A percentile compares a stretch with the other conserved stretches of the same genome.
Evolutionary conservation across 1,140 invertebrate genomes (phyloP).

Genomic region (Euwallacea similis): DNA sequence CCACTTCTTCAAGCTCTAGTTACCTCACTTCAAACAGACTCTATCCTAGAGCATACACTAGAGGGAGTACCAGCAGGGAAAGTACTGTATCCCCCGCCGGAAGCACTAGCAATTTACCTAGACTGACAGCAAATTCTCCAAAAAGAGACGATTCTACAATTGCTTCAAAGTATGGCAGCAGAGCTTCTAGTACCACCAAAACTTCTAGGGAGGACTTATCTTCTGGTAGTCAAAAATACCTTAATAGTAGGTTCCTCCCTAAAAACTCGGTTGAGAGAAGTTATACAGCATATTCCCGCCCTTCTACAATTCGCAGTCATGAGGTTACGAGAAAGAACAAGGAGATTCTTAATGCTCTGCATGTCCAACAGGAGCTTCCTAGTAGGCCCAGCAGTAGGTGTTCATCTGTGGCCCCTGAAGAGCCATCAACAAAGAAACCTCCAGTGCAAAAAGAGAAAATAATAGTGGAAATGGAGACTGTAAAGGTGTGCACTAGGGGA

Average conservation of each 20-base stretch:
- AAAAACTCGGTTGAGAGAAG: constrained; percentile 53
- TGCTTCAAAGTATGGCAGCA: constrained; percentile 39
- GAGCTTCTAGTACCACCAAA: constrained; percentile 40
- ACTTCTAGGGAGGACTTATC: constrained; percentile 47
- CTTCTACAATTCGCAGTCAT: constrained; percentile 44
- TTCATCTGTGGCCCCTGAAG: constrained; percentile 44
- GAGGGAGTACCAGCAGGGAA: constrained; percentile 48
- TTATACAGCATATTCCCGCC: constrained; percentile 49
- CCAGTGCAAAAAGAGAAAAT: constrained; percentile 25
- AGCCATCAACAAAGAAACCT: constrained; percentile 16
- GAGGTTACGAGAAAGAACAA: constrained; percentile 51
- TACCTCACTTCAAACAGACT: constrained; percentile 46
- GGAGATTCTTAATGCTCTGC: constrained; percentile 48
- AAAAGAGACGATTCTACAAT: constrained; percentile 36
- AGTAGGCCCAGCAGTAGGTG: constrained; percentile 46
- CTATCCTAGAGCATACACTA: constrained; percentile 45
- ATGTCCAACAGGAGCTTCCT: constrained; percentile 46
- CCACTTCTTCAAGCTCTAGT: constrained; percentile 41
- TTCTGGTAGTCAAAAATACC: constrained; percentile 48
- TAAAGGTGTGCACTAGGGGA: constrained; percentile 69
- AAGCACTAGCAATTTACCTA: constrained; percentile 45
- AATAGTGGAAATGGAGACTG: constrained; percentile 55
- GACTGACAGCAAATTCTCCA: constrained; percentile 35
- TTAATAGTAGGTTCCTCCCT: constrained; percentile 52
- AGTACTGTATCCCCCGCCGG: constrained; percentile 43